phyloP scores from a whole-genome alignment of 2,888 invertebrate genomes.

The Drosophila peninsularis region DNA sequence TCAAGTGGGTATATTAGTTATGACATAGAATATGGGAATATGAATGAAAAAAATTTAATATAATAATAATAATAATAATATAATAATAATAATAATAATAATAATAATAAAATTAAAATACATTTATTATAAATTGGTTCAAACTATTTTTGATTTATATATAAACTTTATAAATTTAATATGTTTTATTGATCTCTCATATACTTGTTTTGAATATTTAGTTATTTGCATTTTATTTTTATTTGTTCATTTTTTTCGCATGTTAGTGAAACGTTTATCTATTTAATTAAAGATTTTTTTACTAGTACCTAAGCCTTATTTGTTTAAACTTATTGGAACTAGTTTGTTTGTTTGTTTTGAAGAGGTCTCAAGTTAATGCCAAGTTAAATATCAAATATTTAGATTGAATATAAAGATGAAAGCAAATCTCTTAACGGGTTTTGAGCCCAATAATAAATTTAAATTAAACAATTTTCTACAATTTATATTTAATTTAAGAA shows the following conservation, averaged over 20 bases:
- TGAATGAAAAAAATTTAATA: too few relatives aligned
- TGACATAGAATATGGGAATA: too few relatives aligned
- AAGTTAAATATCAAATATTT: background rate
- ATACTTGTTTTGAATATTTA: background rate
- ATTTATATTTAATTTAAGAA: background rate
- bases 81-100: too few relatives aligned
- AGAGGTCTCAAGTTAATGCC: background rate
- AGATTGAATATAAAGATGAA: background rate
- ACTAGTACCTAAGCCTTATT: conserved; percentile 12
- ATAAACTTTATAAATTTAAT: too few relatives aligned
- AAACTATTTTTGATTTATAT: too few relatives aligned
- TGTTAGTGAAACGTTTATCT: conserved; percentile 35
- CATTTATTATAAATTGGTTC: too few relatives aligned
- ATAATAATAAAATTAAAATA: too few relatives aligned
- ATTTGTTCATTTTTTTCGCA: background rate
- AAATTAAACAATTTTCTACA: background rate
- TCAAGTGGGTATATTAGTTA: background rate
- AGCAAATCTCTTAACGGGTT: background rate
- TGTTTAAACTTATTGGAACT: conserved; percentile 18
- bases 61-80: too few relatives aligned
- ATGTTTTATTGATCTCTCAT: background rate
- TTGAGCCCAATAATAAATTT: too few relatives aligned
- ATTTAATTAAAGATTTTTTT: conserved; percentile 18
- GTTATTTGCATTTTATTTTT: background rate
- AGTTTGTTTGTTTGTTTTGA: background rate